Base-by-base conservation (phyloP, 2,888 invertebrate genomes). In the Andrena trimmerana region DNA sequence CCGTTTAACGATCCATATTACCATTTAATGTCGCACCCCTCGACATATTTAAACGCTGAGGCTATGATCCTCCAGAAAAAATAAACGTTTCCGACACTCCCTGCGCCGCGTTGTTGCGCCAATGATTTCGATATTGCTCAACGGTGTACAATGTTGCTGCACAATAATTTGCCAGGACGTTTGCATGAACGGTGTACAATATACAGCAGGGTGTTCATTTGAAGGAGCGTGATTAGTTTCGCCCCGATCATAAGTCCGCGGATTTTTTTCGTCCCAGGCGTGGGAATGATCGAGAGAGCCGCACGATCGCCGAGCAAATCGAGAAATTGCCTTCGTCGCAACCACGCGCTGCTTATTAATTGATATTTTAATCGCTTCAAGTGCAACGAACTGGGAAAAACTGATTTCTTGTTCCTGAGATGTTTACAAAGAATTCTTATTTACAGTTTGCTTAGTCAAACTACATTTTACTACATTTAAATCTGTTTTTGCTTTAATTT, bases 231-330 rank as follows among this genome's bases (percentile, higher is more conserved):
- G 68, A 81, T 76, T 66, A 69, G 74, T 59, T 54, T 74, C 74
- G 33, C 52, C 10, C 62, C 57, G 74, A 81, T 77, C 76, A 68
- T 81, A 74, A 74, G 74, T 81, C 72, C 71, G 24, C 20, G 54
- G 65, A 42, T 29, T 80, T 62, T 16, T 74, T 71, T 42, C 27
- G n/a, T 52, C 50, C 52, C 59, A 71, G 52, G 69, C 83, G 81
- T 81, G 83, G 81, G 74, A 83, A 81, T 78, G 62, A 62, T 70
- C 60, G 81, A 52, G 63, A 50, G 20, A 31, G 10, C 27, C 5
- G 10, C 16, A 31, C 52, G 24, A 50, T 63, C 54, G n/a, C 24
- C 68, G 20, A 6, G 59, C 33, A n/a, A 52, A 72, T 67, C 29
- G 36, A 20, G 68, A 65, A 78, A 73, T 63, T 16, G 10, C 33